Evolutionary conservation across 2,888 invertebrate genomes (phyloP), one percentile per base, ranked within the genome.

Genomic region (Agriotes lineatus): DNA sequence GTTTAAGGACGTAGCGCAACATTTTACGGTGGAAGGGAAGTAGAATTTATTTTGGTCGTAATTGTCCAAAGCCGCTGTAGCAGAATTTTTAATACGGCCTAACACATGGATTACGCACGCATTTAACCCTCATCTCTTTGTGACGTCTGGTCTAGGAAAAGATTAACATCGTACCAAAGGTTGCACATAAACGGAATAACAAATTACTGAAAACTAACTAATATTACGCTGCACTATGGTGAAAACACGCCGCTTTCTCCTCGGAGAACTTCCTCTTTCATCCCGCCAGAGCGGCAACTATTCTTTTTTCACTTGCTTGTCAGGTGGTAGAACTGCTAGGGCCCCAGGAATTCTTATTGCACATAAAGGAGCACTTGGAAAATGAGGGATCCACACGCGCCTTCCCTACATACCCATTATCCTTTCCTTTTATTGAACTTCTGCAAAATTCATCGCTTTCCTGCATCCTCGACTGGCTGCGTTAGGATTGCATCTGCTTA

Each of bases 291-390:
- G 20, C 22, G 22, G 19, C 22, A 48, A 48, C 18, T 19, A 48
- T 48, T 12, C 22, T 22, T 22, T 48, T 48, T 19, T 18, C 22
- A 48, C 22, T 48, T 48, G 10, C 48, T 22, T 48, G 48, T 25
- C 25, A 52, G 33, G 33, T 52, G 56, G 22, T 39, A 19, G 12
- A 39, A 39, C 56, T 56, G 56, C 39, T 56, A 39, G 22, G 56
- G 18, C 39, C 22, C 52, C 33, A 20, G 39, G 56, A 56, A 56
- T 44, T 63, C 63, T 63, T 56, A 63, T 63, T 54, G 63, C 63
- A 42, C 63, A 63, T 63, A 54, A 44, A 62, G 61, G 61, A 61
- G 52, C 54, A 63, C 56, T 63, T 56, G 63, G 63, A 63, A 63
- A 63, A 56, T 63, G 63, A 63, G 63, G 56, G 42, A 54, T 63